Base-by-base conservation (phyloP, 2,797 vertebrate genomes). In the Peromyscus attwateri region DNA sequence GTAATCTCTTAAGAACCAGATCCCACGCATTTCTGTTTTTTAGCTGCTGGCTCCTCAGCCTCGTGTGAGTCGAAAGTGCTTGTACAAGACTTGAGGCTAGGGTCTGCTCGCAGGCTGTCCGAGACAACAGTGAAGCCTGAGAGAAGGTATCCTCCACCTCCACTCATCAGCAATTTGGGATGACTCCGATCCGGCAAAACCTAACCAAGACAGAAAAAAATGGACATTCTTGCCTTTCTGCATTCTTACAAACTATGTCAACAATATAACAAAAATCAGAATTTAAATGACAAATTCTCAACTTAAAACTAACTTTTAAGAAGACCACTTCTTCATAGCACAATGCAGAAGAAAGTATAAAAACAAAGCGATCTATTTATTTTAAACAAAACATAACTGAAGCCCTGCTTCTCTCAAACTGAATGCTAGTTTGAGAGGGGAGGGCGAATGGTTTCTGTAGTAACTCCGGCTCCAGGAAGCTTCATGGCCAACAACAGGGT, bases 101-200 rank as follows among this genome's bases (percentile, higher is more conserved):
- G 55, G 16, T 98, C 98, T 40, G 98, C 90, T 97, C 98, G 99
- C 89, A 97, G 57, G 68, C 43, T 96, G 87, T 99, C 99, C 66
- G 87, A 80, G 92, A 98, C 82, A 1, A 99, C 99, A 0, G 99
- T 99, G 73, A 98, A 99, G 64, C 99, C 99, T 10, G 99, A 99
- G 11, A 99, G 99, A 77, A 99, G 97, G 98, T 99, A 99, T 4
- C 99, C 99, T 25, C 99, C 99, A 0, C 99, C 99, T 23, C 99
- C 99, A 0, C 99, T 99, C 99, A 99, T 99, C 93, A 99, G 98
- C 83, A 99, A 98, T 97, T 99, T 98, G 9, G 99, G 99, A 98
- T 99, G 99, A 77, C 99, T 99, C 98, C 99, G 99, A 98, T 99
- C 99, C 9, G 99, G 99, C 98, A 99, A 98, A 94, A 99, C 99